Evolutionary conservation across 2,797 vertebrate species (phyloP), one percentile per base, ranked within the genome.

Genomic region (Lepilemur ruficaudatus): DNA sequence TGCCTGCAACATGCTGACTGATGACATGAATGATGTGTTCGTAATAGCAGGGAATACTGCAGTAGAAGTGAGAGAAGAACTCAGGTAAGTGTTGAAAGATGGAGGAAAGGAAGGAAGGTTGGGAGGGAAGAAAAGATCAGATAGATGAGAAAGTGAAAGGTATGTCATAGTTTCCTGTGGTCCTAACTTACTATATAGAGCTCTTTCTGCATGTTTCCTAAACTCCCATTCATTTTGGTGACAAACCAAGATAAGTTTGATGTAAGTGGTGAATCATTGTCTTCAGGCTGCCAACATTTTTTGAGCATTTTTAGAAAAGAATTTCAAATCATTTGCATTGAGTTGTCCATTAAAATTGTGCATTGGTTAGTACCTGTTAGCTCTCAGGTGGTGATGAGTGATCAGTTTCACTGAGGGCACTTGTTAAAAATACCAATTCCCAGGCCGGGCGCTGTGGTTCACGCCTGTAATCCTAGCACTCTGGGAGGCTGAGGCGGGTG

Each of bases 1-100:
- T 97, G 99, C 99, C 87, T 99, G 99, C 98, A 98, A 99, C 96
- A 98, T 99, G 98, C 98, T 99, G 93, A 98, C 99, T 48, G 99
- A 99, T 52, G 99, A 99, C 96, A 99, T 99, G 99, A 98, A 98
- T 69, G 99, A 99, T 81, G 98, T 99, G 96, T 99, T 99, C 89
- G 97, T 99, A 48, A 97, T 99, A 80, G 98, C 99, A 23, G 99
- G 99, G 43, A 98, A 98, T 93, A 98, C 98, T 1, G 96, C 92
- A 25, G 92, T 85, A 22, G 99, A 99, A 97, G 99, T 99, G 82
- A 98, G 98, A 93, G 98, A 98, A 97, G 98, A 99, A 92, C 98
- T 99, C 96, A 99, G 99, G 99, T 99, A 97, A 98, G 93, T 73
- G 73, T 5, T 46, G 59, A 87, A 69, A 12, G 72, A 63, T 23